Evolutionary conservation across 2,888 invertebrate species (phyloP).

Genomic region (Hirudinaria manillensis): DNA sequence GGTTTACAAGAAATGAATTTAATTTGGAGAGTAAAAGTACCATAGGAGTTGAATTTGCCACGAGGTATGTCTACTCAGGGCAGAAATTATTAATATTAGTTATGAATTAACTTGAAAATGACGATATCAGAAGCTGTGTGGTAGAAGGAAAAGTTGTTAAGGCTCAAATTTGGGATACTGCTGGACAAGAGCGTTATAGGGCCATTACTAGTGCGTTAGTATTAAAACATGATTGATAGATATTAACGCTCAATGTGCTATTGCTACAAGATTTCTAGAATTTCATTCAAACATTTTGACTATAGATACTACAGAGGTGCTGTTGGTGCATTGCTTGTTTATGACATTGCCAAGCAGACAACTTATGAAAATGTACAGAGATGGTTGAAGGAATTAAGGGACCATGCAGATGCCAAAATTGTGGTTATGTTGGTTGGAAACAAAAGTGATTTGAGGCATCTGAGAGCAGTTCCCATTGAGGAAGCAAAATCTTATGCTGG

Average conservation of each 20-base stretch:
- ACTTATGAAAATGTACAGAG: slow-evolving; percentile 96
- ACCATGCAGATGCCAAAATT: slow-evolving; percentile 98
- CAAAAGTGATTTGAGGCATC: slow-evolving; percentile 32
- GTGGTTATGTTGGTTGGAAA: slow-evolving; percentile 63
- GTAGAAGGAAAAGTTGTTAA: slow-evolving; percentile 32
- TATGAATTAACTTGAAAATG: not conserved
- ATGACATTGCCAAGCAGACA: slow-evolving; percentile 97
- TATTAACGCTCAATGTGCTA: too few relatives aligned
- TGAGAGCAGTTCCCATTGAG: slow-evolving; percentile 52
- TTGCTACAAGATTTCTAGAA: too few relatives aligned
- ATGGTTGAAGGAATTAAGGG: slow-evolving; percentile 92
- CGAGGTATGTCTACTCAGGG: slow-evolving; percentile 53
- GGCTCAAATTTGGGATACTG: slow-evolving; percentile 33
- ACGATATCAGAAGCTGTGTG: slow-evolving; percentile 11
- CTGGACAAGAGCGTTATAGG: slow-evolving; percentile 32
- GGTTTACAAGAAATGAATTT: slow-evolving; percentile 99
- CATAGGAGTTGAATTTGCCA: slow-evolving; percentile 89
- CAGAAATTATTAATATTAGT: not conserved
- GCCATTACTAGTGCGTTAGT: slow-evolving; percentile 33
- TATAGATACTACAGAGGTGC: slow-evolving; percentile 88
- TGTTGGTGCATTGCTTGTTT: slow-evolving; percentile 94
- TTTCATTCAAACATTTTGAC: not conserved
- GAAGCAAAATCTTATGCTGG: slow-evolving; percentile 31
- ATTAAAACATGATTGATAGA: too few relatives aligned
- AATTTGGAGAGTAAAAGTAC: slow-evolving; percentile 73